phyloP scores from a whole-genome alignment of 2,113 vertebrate species.

The Gymnobelideus leadbeateri region DNA sequence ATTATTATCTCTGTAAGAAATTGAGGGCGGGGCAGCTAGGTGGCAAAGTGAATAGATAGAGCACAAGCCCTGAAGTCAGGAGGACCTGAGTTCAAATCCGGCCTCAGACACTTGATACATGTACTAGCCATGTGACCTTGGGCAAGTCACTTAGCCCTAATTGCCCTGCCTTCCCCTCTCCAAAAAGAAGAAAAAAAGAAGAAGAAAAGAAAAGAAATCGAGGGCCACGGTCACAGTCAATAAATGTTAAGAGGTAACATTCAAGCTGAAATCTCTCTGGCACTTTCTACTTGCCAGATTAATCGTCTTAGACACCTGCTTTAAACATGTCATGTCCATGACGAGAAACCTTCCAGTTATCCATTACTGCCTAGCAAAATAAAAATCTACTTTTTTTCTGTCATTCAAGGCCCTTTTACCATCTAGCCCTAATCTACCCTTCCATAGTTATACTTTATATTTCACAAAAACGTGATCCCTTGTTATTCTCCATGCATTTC shows the following conservation, averaged over 20 bases:
- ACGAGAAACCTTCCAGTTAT: slow-evolving; percentile 30
- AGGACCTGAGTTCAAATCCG: no score
- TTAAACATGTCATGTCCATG: slow-evolving; percentile 23
- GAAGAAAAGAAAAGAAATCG: no score
- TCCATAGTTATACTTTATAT: not conserved
- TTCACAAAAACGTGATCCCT: not conserved
- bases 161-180: no score
- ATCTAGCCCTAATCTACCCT: not conserved
- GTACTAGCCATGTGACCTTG: no score
- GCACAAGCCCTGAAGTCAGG: no score
- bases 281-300: slow-evolving; percentile 12
- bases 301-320: slow-evolving; percentile 23
- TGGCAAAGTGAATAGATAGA: no score
- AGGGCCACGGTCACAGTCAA: not conserved
- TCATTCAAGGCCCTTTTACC: slow-evolving; percentile 19
- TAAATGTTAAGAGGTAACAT: not conserved
- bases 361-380: not conserved
- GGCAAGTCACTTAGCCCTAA: no score
- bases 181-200: no score
- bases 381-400: slow-evolving; percentile 10
- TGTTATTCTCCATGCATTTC: not conserved
- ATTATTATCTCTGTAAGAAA: not conserved
- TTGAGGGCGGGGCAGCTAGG: not conserved
- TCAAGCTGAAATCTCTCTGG: not conserved
- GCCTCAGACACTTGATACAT: no score